Evolutionary conservation across 2,113 vertebrate genomes (phyloP), one percentile per base, ranked within the genome.

Genomic region (Hypocryptadius cinnamomeus): DNA sequence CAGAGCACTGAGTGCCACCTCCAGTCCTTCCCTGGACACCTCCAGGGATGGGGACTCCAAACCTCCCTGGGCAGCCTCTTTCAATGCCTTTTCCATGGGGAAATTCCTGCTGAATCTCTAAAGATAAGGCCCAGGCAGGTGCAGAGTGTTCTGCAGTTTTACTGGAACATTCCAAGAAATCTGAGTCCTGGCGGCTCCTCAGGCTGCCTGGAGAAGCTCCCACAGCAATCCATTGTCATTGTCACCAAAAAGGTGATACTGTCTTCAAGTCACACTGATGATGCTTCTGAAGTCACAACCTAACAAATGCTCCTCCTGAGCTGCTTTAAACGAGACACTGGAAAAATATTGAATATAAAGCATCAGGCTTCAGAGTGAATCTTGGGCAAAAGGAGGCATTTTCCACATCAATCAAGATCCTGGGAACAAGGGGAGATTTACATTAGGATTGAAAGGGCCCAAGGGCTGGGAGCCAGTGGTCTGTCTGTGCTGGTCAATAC

Each of bases 401-500:
- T 90, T 86, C 63, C 79, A 77, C 65, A 92, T 91, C 85, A 93
- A 48, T 74, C 88, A 85, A 66, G 79, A 85, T 21, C 54, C 2
- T 11, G n/a, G 84, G 82, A 92, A 92, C 81, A 96, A 91, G n/a
- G 66, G 84, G 56, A 95, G 91, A 94, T 84, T 93, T 88, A 89
- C 95, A 95, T 76, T 70, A 82, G 91, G 89, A 63, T 6, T 50
- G 92, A 88, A 90, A 69, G 2, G 45, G 77, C 51, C 4, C 3
- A n/a, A 91, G 87, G 94, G 93, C 94, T 91, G 68, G 3, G 59
- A 94, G 96, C 95, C 96, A 94, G 91, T 35, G 87, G 92, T 94
- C 85, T 95, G 89, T 91, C 96, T 95, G 63, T 92, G 81, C 92
- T 85, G 87, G 95, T 96, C 92, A 89, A 84, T 92, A 96, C 77